These are phyloP conservation scores for Microplitis manilae DNA, from an alignment of 2,888 invertebrate species.

Conservation along the genomic window DNA sequence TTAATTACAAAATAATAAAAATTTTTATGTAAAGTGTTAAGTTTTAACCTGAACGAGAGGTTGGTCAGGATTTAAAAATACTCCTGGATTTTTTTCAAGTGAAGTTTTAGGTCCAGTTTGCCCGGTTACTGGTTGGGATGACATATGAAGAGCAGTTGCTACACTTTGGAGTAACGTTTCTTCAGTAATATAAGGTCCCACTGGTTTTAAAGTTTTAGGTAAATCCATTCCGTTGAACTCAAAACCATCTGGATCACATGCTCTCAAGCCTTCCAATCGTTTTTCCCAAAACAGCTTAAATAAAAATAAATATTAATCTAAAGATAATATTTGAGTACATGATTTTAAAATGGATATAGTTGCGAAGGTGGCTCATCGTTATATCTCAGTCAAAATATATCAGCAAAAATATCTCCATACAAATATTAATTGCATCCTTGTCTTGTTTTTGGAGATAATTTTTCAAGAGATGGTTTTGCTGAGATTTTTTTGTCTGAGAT, in stretches of 20 bases:
- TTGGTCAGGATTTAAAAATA: constrained; percentile 95
- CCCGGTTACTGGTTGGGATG: constrained; percentile 90
- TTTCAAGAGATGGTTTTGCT: no score
- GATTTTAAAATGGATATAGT: not conserved
- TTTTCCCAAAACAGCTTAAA: constrained; percentile 84
- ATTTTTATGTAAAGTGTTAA: constrained; percentile 18
- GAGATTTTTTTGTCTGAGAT: no score
- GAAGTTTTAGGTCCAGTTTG: constrained; percentile 87
- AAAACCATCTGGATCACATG: constrained; percentile 89
- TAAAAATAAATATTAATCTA: not conserved
- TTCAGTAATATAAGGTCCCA: constrained; percentile 89
- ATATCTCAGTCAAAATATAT: not conserved
- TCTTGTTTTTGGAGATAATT: no score
- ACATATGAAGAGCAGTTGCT: constrained; percentile 95
- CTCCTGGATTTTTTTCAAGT: constrained; percentile 93
- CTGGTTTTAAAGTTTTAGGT: constrained; percentile 85
- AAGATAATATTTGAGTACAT: constrained; percentile 1
- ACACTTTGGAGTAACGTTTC: constrained; percentile 93
- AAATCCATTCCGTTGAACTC: constrained; percentile 88
- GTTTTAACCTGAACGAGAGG: constrained; percentile 88
- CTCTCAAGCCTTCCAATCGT: constrained; percentile 85
- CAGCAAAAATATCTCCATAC: not conserved
- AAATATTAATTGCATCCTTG: no score
- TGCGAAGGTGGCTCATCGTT: not conserved
- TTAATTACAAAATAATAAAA: constrained; percentile 12